phyloP scores from a whole-genome alignment of 2,797 vertebrate species.

The Salarias fasciatus region DNA sequence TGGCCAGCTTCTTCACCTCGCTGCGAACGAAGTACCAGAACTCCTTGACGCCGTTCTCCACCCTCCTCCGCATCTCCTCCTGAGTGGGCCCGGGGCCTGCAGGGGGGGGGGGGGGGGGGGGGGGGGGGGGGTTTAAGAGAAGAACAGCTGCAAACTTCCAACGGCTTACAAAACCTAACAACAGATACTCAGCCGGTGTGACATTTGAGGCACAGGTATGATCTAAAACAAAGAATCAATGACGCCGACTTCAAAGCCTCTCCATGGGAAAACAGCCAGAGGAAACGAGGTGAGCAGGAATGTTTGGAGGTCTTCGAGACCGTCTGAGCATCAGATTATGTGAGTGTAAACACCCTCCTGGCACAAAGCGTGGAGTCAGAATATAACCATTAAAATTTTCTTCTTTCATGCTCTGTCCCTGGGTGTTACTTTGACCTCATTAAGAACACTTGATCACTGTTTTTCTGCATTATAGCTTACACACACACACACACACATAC shows the following conservation, averaged over 20 bases:
- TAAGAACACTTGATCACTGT: conserved; percentile 57
- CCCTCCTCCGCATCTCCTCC: conserved; percentile 91
- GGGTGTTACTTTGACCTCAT: conserved; percentile 70
- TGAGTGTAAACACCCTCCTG: conserved; percentile 21
- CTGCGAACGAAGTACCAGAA: conserved; percentile 98
- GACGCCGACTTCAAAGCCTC: conserved; percentile 24
- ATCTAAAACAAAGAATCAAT: conserved; percentile 29
- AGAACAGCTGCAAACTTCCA: not conserved
- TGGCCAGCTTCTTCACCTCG: conserved; percentile 94
- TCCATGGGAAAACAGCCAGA: conserved; percentile 18
- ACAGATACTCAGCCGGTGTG: conserved; percentile 16
- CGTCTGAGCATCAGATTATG: conserved; percentile 24
- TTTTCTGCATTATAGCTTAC: conserved; percentile 35
- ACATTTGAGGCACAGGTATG: conserved; percentile 25
- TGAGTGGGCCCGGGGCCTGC: conserved; percentile 92
- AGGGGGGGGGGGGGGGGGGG: too few species aligned
- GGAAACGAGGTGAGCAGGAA: conserved; percentile 4
- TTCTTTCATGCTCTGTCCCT: conserved; percentile 38
- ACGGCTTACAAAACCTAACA: conserved; percentile 19
- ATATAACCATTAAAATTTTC: conserved; percentile 23
- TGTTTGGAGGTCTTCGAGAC: conserved; percentile 32
- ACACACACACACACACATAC: too few species aligned
- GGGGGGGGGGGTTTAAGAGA: not conserved
- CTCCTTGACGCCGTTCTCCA: conserved; percentile 96
- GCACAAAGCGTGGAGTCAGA: conserved; percentile 18